These are phyloP conservation scores for Microvelia longipes DNA, from an alignment of 1,140 invertebrate genomes.

Conservation along the genomic window DNA sequence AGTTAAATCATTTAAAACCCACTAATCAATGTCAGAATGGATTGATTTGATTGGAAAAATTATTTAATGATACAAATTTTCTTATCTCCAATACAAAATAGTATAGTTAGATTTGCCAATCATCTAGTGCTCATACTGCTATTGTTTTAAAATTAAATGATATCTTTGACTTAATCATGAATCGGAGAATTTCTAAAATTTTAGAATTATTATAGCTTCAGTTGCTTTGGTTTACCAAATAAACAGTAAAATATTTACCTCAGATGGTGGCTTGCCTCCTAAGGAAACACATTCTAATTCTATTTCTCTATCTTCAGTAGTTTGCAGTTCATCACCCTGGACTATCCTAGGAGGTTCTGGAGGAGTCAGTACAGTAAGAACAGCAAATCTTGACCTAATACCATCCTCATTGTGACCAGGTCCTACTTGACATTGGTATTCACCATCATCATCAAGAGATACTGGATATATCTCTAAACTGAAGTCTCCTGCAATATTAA, in stretches of 20 bases:
- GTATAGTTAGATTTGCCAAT: too few relatives aligned
- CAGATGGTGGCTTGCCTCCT: constrained; percentile 79
- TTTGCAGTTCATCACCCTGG: constrained; percentile 63
- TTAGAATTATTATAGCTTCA: too few relatives aligned
- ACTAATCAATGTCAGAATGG: too few relatives aligned
- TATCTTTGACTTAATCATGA: too few relatives aligned
- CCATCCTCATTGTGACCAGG: constrained; percentile 53
- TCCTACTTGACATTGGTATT: constrained; percentile 78
- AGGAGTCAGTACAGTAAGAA: constrained; percentile 71
- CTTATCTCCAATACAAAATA: too few relatives aligned
- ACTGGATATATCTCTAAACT: constrained; percentile 74
- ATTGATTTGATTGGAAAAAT: too few relatives aligned
- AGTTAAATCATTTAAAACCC: too few relatives aligned
- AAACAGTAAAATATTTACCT: constrained; percentile 45
- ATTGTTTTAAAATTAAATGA: too few relatives aligned
- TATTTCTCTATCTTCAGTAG: constrained; percentile 73
- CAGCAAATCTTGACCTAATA: constrained; percentile 65
- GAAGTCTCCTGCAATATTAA: constrained; percentile 66
- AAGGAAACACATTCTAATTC: constrained; percentile 77
- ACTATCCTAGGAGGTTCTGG: constrained; percentile 75
- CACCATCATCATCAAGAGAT: constrained; percentile 75
- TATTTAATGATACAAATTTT: too few relatives aligned
- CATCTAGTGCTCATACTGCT: too few relatives aligned
- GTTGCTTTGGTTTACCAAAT: too few relatives aligned
- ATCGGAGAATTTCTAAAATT: too few relatives aligned